These are phyloP conservation scores for Andrena bucephala DNA, from an alignment of 2,888 invertebrate species.

Conservation along the genomic window DNA sequence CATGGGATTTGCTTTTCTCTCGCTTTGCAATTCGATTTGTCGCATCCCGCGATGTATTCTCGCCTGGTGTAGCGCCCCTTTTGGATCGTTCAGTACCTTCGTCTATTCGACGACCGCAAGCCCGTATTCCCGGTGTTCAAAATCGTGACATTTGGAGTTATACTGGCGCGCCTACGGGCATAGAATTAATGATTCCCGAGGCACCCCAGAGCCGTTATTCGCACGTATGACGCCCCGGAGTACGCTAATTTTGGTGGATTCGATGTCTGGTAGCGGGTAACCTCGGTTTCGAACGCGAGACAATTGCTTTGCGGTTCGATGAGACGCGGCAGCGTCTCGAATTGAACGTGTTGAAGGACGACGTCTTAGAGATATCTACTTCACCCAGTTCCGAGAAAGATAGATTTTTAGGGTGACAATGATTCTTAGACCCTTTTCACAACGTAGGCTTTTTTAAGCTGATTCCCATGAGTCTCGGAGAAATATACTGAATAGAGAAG, in stretches of 20 bases:
- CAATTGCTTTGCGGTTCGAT: constrained; percentile 61
- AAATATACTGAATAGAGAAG: too few species aligned
- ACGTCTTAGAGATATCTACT: too few species aligned
- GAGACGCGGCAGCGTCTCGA: too few species aligned
- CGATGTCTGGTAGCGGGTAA: constrained; percentile 40
- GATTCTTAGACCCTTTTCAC: too few species aligned
- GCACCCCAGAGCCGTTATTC: constrained; percentile 27
- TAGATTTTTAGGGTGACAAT: too few species aligned
- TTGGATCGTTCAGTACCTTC: constrained; percentile 38
- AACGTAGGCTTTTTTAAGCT: too few species aligned
- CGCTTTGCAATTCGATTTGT: constrained; percentile 78
- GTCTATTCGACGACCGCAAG: neutral
- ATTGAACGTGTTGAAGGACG: too few species aligned
- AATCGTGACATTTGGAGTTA: constrained; percentile 48
- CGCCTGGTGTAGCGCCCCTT: constrained; percentile 21
- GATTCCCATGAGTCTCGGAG: too few species aligned
- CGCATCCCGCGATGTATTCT: constrained; percentile 62
- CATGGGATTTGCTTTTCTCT: constrained; percentile 73
- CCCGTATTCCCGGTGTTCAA: constrained; percentile 17
- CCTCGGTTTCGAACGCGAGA: constrained; percentile 41
- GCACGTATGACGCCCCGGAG: constrained; percentile 21
- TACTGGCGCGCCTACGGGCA: constrained; percentile 39
- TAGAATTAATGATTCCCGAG: constrained; percentile 67
- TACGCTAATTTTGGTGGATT: constrained; percentile 69
- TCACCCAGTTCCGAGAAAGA: too few species aligned